These are phyloP conservation scores for Pocillopora meandrina DNA, from an alignment of 92 coral and sea anemone species.

Conservation along the genomic window DNA sequence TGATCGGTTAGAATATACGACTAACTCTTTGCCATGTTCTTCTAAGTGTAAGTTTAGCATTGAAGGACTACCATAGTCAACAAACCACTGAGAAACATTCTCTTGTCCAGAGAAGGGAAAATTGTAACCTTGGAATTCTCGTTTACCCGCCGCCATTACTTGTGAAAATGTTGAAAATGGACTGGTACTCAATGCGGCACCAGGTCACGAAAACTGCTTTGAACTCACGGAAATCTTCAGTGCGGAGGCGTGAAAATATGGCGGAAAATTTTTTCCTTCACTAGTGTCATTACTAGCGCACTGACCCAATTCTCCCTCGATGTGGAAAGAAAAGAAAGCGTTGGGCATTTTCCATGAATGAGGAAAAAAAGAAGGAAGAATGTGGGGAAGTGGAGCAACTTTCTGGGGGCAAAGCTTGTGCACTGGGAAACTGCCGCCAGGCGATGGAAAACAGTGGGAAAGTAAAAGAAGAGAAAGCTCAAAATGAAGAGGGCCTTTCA, in stretches of 20 bases:
- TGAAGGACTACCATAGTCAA: constrained; percentile 88
- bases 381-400: constrained; percentile 54
- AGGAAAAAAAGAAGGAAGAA: constrained; percentile 54
- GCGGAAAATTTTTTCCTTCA: constrained; percentile 31
- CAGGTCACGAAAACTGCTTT: constrained; percentile 45
- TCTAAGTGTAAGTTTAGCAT: constrained; percentile 56
- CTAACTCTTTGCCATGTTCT: constrained; percentile 29
- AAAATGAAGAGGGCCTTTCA: constrained; percentile 26
- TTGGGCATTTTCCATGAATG: constrained; percentile 58
- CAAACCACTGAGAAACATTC: constrained; percentile 58
- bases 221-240: constrained; percentile 33
- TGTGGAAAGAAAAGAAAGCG: constrained; percentile 43
- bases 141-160: constrained; percentile 8
- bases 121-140: constrained; percentile 70
- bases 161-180: background rate
- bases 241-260: constrained; percentile 46
- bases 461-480: constrained; percentile 42
- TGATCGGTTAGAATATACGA: constrained; percentile 53
- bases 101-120: constrained; percentile 76
- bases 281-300: constrained; percentile 9
- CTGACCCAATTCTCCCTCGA: constrained; percentile 34
- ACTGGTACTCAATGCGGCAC: constrained; percentile 38
- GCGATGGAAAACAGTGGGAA: constrained; percentile 25
- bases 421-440: constrained; percentile 10
- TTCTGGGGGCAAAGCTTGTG: constrained; percentile 35